phyloP scores from a whole-genome alignment of 2,797 vertebrate genomes.

The Rhabdophis nuchalis region DNA sequence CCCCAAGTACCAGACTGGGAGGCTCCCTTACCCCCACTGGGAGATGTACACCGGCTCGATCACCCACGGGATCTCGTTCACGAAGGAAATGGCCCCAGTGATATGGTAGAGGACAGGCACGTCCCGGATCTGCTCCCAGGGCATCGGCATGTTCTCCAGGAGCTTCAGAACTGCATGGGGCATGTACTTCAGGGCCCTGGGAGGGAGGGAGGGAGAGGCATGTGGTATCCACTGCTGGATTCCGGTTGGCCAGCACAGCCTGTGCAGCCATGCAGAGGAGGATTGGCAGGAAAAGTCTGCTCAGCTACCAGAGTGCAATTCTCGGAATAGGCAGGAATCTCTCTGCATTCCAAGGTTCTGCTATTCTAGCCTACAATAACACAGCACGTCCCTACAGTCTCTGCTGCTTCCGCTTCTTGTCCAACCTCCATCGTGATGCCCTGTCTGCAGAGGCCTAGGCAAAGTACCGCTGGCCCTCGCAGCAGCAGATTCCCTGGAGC shows the following conservation, averaged over 20 bases:
- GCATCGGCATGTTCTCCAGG: constrained; percentile 99
- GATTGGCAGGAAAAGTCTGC: neutral
- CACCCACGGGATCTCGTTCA: constrained; percentile 99
- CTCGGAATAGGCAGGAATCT: neutral
- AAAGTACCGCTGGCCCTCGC: neutral
- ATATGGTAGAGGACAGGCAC: constrained; percentile 98
- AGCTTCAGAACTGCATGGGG: constrained; percentile 97
- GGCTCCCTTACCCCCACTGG: constrained; percentile 89
- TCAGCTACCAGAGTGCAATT: neutral
- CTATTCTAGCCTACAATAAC: neutral
- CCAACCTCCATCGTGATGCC: neutral
- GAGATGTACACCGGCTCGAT: constrained; percentile 98
- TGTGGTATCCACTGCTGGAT: neutral
- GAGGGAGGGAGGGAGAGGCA: neutral
- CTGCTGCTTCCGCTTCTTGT: neutral
- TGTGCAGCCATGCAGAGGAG: too few relatives aligned
- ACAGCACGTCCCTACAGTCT: neutral
- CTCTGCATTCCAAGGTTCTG: neutral
- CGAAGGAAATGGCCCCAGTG: constrained; percentile 97
- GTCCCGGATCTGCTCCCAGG: constrained; percentile 99
- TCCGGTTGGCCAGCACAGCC: too few relatives aligned
- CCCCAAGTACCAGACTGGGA: neutral
- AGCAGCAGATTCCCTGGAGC: neutral
- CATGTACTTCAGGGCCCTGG: constrained; percentile 97
- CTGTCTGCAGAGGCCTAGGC: neutral